Percentiles rank a stretch among this genome's conserved stretches.
Evolutionary conservation across 2,888 invertebrate species (phyloP).

Genomic region (Harpalus rufipes): DNA sequence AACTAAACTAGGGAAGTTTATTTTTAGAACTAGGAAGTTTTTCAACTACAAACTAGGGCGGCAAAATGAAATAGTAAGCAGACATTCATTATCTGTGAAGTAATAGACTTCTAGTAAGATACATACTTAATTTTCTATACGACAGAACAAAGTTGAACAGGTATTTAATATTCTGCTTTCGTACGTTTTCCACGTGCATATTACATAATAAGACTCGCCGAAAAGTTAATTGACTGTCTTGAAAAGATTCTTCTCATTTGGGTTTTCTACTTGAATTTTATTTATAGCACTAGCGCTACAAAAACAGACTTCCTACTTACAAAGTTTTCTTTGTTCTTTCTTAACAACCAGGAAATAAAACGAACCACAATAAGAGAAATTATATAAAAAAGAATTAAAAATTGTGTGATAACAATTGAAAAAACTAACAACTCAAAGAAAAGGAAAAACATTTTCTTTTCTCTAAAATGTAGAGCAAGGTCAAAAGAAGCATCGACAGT

Average conservation of each 20-base stretch:
- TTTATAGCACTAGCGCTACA: background rate
- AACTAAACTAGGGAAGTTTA: background rate
- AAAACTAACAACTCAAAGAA: too few relatives aligned
- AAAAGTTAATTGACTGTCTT: background rate
- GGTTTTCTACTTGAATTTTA: background rate
- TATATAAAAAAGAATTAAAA: background rate
- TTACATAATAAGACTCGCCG: background rate
- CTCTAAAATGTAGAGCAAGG: background rate
- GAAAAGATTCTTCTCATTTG: background rate
- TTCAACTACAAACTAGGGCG: background rate
- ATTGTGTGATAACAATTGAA: background rate
- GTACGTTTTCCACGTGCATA: background rate
- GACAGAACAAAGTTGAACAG: background rate
- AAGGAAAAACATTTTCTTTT: background rate
- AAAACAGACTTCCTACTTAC: background rate
- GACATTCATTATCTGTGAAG: background rate
- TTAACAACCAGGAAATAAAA: background rate
- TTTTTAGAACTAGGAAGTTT: background rate
- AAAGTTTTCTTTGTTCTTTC: constrained; percentile 1
- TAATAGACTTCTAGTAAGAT: background rate
- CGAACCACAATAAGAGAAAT: background rate
- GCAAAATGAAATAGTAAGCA: background rate
- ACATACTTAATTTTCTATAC: background rate
- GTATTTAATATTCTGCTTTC: background rate
- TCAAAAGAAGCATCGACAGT: background rate